Conservation (phyloP, 2,888 invertebrate species). For the Allacma fusca region DNA sequence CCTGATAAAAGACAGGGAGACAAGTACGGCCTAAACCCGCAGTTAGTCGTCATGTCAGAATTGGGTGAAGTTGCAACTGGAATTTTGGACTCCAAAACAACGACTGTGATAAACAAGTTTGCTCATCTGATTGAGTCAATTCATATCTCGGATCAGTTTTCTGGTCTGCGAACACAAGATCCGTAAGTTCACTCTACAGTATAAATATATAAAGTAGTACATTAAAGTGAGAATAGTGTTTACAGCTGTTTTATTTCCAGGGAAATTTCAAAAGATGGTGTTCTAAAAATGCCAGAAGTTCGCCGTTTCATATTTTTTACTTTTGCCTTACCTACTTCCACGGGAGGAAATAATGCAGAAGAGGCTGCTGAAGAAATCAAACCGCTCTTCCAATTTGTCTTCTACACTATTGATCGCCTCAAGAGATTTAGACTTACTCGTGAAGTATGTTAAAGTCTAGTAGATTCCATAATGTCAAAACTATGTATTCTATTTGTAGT, state of each 20-base stretch:
- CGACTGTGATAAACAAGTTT: slow-evolving; percentile 80
- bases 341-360: slow-evolving; percentile 73
- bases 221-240: too few relatives aligned
- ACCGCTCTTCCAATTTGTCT: slow-evolving; percentile 85
- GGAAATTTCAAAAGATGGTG: slow-evolving; percentile 58
- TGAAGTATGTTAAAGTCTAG: too few relatives aligned
- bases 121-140: slow-evolving; percentile 89
- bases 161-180: slow-evolving; percentile 89
- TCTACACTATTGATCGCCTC: slow-evolving; percentile 92
- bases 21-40: slow-evolving; percentile 78
- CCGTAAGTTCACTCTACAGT: slow-evolving; percentile 67
- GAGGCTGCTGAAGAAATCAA: slow-evolving; percentile 77
- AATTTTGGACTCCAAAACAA: slow-evolving; percentile 81
- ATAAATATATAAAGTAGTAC: too few relatives aligned
- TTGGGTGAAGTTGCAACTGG: slow-evolving; percentile 79
- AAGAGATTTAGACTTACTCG: slow-evolving; percentile 85
- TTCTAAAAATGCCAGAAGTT: slow-evolving; percentile 73
- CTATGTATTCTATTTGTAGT: too few relatives aligned
- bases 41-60: slow-evolving; percentile 85
- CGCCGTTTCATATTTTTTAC: slow-evolving; percentile 84
- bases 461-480: too few relatives aligned
- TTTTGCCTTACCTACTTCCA: slow-evolving; percentile 72
- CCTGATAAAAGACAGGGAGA: slow-evolving; percentile 83
- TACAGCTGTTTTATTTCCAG: slow-evolving; percentile 31
- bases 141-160: slow-evolving; percentile 96